A percentile compares a stretch with the other conserved stretches of the same genome.
Conservation (phyloP, 2,888 invertebrate genomes). For the Metopia argyrocephala region DNA sequence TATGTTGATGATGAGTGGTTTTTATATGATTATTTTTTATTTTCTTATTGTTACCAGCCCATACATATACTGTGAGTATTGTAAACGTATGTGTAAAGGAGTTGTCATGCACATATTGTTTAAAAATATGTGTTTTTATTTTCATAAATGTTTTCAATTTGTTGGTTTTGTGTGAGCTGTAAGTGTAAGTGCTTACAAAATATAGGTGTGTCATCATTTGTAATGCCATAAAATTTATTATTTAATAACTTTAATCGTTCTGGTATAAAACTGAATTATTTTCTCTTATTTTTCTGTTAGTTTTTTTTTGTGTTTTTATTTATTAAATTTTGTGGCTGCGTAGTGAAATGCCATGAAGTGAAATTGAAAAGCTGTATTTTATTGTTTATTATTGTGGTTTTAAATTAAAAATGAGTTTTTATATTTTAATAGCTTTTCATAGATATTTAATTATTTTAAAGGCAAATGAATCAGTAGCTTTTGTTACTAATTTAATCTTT, state of each 20-base stretch:
- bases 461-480: no score
- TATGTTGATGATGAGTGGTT: not conserved
- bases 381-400: no score
- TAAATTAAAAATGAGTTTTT: no score
- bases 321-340: no score
- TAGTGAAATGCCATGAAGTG: no score
- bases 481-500: no score
- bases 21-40: not conserved
- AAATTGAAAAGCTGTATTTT: no score
- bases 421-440: no score
- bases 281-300: not conserved
- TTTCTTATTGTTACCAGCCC: not conserved
- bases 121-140: not conserved
- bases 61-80: not conserved
- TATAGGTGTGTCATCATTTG: conserved; percentile 23
- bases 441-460: no score
- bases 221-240: conserved; percentile 40
- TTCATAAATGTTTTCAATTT: not conserved
- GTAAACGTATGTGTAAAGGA: not conserved
- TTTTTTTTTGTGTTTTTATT: not conserved
- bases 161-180: not conserved
- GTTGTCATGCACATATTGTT: not conserved
- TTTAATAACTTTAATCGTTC: conserved; percentile 38
- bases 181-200: not conserved
- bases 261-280: conserved; percentile 9